A percentile compares a stretch with the other conserved stretches of the same genome.
Evolutionary conservation across 2,888 invertebrate species (phyloP).

Genomic region (Synergus itoensis): DNA sequence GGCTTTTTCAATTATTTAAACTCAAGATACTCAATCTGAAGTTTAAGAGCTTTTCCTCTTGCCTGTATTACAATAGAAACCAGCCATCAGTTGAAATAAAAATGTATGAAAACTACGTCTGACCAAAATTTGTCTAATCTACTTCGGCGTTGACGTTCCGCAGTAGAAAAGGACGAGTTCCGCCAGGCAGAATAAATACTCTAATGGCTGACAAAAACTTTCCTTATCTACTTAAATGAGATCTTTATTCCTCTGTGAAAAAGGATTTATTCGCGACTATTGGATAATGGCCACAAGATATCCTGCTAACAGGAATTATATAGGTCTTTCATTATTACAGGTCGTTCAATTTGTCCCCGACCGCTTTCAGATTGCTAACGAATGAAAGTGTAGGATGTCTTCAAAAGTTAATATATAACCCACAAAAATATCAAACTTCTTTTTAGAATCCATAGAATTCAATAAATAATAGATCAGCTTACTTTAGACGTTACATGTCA

Average conservation of each 20-base stretch:
- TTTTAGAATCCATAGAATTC: background rate
- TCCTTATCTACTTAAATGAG: background rate
- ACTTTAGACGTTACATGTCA: background rate
- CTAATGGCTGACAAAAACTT: background rate
- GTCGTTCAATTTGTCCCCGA: background rate
- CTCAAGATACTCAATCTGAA: background rate
- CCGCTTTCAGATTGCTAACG: background rate
- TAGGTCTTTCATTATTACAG: background rate
- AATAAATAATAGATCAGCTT: background rate
- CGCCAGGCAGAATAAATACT: background rate
- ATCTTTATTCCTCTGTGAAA: background rate
- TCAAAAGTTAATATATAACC: background rate
- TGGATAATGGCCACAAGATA: conserved; percentile 4
- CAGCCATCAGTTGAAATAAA: background rate
- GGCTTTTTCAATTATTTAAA: background rate
- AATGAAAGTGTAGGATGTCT: background rate
- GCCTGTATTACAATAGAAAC: background rate
- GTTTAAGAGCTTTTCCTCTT: background rate
- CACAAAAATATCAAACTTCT: background rate
- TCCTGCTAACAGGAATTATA: background rate
- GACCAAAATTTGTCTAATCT: background rate
- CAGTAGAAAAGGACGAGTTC: background rate
- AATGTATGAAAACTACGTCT: background rate
- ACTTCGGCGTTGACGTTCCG: background rate
- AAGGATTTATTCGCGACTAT: background rate